phyloP scores from a whole-genome alignment of 2,888 invertebrate species.

The Lysandra coridon region DNA sequence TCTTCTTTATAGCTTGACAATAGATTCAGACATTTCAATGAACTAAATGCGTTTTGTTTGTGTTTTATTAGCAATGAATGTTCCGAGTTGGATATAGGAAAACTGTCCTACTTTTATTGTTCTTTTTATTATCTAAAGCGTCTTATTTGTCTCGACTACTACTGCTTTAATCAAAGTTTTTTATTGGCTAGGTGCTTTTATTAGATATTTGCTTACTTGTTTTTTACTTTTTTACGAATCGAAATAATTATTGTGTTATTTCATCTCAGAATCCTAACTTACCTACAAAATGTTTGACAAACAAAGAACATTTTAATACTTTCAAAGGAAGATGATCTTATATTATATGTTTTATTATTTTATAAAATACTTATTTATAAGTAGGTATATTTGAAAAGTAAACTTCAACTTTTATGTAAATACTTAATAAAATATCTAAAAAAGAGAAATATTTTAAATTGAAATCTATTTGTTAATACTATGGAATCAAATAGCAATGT shows the following conservation, averaged over 20 bases:
- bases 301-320: too few species aligned
- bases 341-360: too few species aligned
- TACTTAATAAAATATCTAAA: too few species aligned
- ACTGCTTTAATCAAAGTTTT: conserved; percentile 23
- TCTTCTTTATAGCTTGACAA: conserved; percentile 37
- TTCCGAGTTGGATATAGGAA: conserved; percentile 11
- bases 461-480: neutral
- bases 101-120: conserved; percentile 23
- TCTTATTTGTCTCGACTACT: conserved; percentile 18
- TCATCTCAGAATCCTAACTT: neutral
- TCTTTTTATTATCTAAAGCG: conserved; percentile 24
- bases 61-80: conserved; percentile 31
- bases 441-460: neutral
- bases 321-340: too few species aligned
- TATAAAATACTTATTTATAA: too few species aligned
- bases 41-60: conserved; percentile 34
- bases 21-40: conserved; percentile 36
- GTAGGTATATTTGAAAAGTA: too few species aligned
- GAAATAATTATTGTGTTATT: neutral
- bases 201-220: conserved; percentile 9
- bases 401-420: too few species aligned
- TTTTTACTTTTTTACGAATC: neutral
- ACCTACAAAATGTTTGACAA: neutral
- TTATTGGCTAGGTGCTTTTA: conserved; percentile 1
- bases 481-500: neutral